Base-by-base conservation (phyloP, 2,113 vertebrate species). In the Gambusia affinis region DNA sequence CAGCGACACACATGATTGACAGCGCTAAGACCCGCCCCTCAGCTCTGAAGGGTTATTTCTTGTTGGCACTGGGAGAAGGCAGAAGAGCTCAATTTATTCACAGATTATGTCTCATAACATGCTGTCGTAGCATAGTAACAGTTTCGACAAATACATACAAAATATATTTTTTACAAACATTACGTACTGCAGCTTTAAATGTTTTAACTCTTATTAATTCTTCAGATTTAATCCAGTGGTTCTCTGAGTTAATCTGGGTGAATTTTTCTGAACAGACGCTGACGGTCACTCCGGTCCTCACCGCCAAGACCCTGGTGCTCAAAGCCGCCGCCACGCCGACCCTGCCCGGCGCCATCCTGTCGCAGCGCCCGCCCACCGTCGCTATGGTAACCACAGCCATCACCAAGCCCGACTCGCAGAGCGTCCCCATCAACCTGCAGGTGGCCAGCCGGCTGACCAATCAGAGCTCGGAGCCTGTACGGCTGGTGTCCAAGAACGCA, bases 301-400 rank as follows among this genome's bases (percentile, higher is more conserved):
- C 97, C 94, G 95, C 97, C 81, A 99, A 99, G 96, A 97, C 97
- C 93, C 97, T 99, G 93, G 96, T 99, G 93, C 95, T 99, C 90
- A 99, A 99, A 97, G 97, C 98, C 91, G 96, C 98, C 91, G 94
- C 96, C 64, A 94, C 85, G 24, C 78, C 96, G 76, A 89, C 95
- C 89, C 95, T 96, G 93, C 96, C 97, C 77, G 95, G 95, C 91
- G 79, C 85, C 6, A 93, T 97, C 87, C 95, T 97, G 93, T 94
- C 96, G 72, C 96, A 97, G 88, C 96, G 97, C 93, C 95, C 97
- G 84, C 94, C 97, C 88, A 96, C 97, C 37, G 96, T 99, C 85
- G 95, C 97, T 84, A 97, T 99, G 97, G 97, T 99, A 90, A 98
- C 97, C 92, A 96, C 97, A 90, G 96, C 98, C 92, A 97, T 96